Conservation (phyloP, 2,113 vertebrate genomes). For the Corythaixoides concolor region DNA sequence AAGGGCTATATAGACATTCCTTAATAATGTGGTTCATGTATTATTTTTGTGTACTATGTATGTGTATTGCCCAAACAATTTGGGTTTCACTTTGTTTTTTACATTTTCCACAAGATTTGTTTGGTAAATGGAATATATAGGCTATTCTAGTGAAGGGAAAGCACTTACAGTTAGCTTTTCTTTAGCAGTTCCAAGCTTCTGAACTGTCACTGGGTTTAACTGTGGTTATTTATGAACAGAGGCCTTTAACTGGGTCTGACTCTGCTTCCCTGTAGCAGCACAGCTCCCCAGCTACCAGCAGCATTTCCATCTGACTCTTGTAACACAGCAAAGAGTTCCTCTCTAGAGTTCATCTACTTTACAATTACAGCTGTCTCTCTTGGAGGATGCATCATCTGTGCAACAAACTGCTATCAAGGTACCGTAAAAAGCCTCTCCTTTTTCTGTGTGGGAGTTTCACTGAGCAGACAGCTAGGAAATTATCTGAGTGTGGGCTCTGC, state of each 20-base stretch:
- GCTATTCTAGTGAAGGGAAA: background rate
- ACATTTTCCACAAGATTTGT: background rate
- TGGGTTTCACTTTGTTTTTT: background rate
- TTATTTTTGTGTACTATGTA: background rate
- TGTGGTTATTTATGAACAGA: background rate
- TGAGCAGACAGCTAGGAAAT: background rate
- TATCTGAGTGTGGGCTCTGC: background rate
- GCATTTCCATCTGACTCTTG: background rate
- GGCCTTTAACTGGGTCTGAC: background rate
- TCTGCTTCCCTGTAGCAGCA: fast-evolving
- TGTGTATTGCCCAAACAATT: background rate
- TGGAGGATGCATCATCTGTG: background rate
- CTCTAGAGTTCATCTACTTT: background rate
- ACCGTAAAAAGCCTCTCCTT: background rate
- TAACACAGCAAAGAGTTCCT: background rate
- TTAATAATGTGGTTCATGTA: background rate
- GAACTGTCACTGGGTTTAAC: background rate
- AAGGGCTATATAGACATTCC: background rate
- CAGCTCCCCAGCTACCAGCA: background rate
- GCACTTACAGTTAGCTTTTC: background rate
- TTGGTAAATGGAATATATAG: background rate
- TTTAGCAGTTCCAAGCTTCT: background rate
- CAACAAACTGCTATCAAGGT: slow-evolving; percentile 6
- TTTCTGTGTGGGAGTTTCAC: background rate
- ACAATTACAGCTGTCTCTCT: background rate